Evolutionary conservation across 2,888 invertebrate genomes (phyloP).

Genomic region (Parochlus steinenii): DNA sequence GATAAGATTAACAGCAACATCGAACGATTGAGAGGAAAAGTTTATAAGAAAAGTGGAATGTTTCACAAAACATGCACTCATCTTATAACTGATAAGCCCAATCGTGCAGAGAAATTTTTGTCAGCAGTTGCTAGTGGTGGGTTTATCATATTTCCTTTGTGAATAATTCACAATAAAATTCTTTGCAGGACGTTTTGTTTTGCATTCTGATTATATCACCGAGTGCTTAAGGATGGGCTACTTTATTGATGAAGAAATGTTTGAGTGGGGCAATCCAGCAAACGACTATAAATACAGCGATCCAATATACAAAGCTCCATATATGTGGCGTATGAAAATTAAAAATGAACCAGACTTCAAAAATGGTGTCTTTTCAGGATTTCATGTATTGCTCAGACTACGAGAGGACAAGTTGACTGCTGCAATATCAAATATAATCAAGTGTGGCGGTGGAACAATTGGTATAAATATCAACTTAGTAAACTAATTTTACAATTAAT

Average conservation of each 20-base stretch:
- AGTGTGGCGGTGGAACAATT: conserved; percentile 60
- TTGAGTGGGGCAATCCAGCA: conserved; percentile 74
- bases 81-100: conserved; percentile 54
- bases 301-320: conserved; percentile 39
- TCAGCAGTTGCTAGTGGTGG: conserved; percentile 74
- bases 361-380: conserved; percentile 36
- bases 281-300: no score
- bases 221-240: no score
- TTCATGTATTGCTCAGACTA: conserved; percentile 29
- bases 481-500: neutral
- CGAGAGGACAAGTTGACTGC: conserved; percentile 37
- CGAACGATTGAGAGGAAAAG: conserved; percentile 13
- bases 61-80: conserved; percentile 56
- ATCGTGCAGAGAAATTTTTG: conserved; percentile 75
- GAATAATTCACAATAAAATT: conserved; percentile 29
- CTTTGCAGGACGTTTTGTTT: conserved; percentile 17
- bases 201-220: conserved; percentile 4
- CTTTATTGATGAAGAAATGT: conserved; percentile 53
- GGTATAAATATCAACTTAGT: conserved; percentile 34
- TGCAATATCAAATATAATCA: conserved; percentile 47
- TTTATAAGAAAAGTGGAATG: conserved; percentile 24
- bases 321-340: conserved; percentile 51
- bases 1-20: conserved; percentile 13
- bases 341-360: conserved; percentile 27
- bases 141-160: conserved; percentile 57